phyloP scores from a whole-genome alignment of 2,113 vertebrate genomes.

The Cochlearius cochlearius region DNA sequence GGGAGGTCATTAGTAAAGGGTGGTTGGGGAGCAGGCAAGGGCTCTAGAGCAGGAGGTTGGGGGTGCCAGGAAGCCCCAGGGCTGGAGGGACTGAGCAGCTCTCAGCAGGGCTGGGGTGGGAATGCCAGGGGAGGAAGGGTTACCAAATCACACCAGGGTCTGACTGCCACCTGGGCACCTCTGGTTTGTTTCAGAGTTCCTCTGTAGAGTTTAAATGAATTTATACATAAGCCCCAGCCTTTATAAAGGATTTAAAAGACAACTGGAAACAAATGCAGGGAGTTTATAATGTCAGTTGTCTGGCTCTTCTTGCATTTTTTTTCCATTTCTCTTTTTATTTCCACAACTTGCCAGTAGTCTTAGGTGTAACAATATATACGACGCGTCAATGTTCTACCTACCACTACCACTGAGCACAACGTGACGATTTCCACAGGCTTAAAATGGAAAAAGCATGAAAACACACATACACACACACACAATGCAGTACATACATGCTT shows the following conservation, averaged over 20 bases:
- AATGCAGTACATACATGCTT: background rate
- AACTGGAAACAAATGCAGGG: background rate
- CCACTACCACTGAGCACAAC: background rate
- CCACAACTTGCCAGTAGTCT: background rate
- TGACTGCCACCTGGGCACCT: background rate
- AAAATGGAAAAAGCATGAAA: background rate
- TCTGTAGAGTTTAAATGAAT: background rate
- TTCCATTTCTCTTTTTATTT: background rate
- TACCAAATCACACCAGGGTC: background rate
- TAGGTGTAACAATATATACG: background rate
- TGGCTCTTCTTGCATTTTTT: background rate
- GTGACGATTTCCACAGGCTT: background rate
- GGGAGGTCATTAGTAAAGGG: background rate
- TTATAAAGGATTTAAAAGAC: background rate
- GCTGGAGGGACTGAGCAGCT: background rate
- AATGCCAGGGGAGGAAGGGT: background rate
- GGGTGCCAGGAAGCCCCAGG: rapidly evolving
- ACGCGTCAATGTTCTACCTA: background rate
- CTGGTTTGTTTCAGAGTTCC: background rate
- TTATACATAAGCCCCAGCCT: background rate
- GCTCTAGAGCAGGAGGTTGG: background rate
- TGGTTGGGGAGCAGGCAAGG: background rate
- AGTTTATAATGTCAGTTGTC: background rate
- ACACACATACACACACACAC: background rate
- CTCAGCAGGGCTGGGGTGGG: background rate